phyloP scores from a whole-genome alignment of 1,140 invertebrate genomes.

The Halyomorpha halys region DNA sequence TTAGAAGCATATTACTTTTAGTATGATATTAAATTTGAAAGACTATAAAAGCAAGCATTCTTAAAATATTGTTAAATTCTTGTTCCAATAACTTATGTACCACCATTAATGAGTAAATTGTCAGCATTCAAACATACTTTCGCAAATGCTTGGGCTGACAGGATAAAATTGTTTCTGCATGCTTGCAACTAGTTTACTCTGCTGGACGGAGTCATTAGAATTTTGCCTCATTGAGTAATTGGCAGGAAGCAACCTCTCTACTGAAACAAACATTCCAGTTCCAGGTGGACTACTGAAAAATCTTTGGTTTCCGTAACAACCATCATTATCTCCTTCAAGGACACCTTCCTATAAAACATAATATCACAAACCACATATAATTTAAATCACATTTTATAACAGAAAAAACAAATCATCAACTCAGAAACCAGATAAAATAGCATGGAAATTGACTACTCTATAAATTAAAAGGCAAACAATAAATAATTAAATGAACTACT shows the following conservation, averaged over 20 bases:
- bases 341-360: constrained; percentile 25
- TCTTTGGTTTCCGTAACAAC: constrained; percentile 21
- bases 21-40: too few relatives aligned
- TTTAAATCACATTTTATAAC: background rate
- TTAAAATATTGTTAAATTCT: too few relatives aligned
- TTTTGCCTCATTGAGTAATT: background rate
- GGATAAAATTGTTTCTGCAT: constrained; percentile 7
- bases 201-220: constrained; percentile 9
- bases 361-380: background rate
- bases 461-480: background rate
- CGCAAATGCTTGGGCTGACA: background rate
- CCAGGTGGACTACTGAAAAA: constrained; percentile 28
- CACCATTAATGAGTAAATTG: background rate
- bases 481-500: background rate
- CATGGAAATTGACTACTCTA: background rate
- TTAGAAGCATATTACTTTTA: too few relatives aligned
- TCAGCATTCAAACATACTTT: constrained; percentile 9
- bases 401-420: background rate
- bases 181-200: background rate
- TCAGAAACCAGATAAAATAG: constrained; percentile 5
- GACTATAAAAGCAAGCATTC: too few relatives aligned
- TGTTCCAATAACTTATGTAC: background rate
- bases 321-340: constrained; percentile 24
- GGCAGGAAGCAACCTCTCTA: constrained; percentile 17
- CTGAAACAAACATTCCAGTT: constrained; percentile 27